Evolutionary conservation across 2,888 invertebrate genomes (phyloP), one percentile per base, ranked within the genome.

Genomic region (Drosophila meridionalis): DNA sequence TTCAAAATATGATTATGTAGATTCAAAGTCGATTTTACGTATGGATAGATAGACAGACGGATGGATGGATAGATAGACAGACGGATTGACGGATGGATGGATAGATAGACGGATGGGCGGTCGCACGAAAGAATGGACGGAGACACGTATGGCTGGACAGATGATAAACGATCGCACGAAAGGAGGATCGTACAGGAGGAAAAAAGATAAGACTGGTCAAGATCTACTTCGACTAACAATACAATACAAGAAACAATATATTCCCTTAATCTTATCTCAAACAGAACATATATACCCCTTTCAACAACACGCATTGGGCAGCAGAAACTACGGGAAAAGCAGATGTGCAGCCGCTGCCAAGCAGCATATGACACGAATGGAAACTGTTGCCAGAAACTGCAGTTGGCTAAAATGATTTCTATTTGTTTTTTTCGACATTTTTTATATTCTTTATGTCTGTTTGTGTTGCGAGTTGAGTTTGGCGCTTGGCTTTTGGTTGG

Each of bases 321-420:
- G 1, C 7, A 56, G 53, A 66, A 28, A 64, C 28, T 36, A 58
- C 58, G 45, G 60, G 32, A 53, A 59, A 64, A 72, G 62, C 67
- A 82, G 56, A 76, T 64, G 68, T 62, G 67, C 69, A 82, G 68
- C 87, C 78, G 84, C 84, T 83, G 83, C 83, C 83, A 87, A 75
- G 78, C 69, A 83, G 50, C 68, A 71, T 73, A 73, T 76, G 76
- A 69, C 53, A 72, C 36, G 52, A 55, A 66, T 63, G 45, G 64
- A 74, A 67, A 68, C 57, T 68, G 62, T 73, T 80, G 83, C 86
- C 86, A 88, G 58, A 78, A 78, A 78, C 70, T 83, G 84, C 89
- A 89, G 76, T 86, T 88, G 73, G 81, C 66, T 69, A 69, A 86
- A 86, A 87, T 87, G 82, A 87, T 84, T 84, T 74, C 59, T 80